Evolutionary conservation across 1,140 invertebrate species (phyloP), one percentile per base, ranked within the genome.

Genomic region (Chrysoperla carnea): DNA sequence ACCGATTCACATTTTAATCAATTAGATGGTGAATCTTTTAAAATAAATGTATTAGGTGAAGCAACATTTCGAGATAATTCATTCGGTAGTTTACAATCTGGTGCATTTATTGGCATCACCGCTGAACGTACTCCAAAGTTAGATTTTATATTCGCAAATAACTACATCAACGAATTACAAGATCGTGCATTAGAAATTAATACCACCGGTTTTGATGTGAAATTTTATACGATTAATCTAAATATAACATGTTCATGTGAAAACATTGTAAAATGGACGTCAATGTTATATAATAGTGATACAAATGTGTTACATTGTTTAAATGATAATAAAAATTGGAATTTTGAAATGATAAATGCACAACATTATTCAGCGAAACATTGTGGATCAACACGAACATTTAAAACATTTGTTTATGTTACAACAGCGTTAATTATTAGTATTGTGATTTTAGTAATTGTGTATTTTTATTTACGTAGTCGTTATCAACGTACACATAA

Each of bases 41-140:
- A 71, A 46, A 63, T 81, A 12, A 63, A 54, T 6, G 68, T 71
- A 0, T 60, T 62, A n/a, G 76, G 77, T 0, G 61, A 69, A 1
- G 71, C 81, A 2, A 65, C 72, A 4, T 70, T 84, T 38, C 69
- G 70, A 45, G 75, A 80, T 54, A 82, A 82, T 55, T 64, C 60
- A 6, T 69, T 84, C 38, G 60, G 56, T 0, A 61, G 59, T 8
- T 44, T 78, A 0, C 60, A 64, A 11, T 58, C 68, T 11, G 74
- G 73, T 2, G 73, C 77, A 11, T 78, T 81, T 47, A 52, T 66
- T 0, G 72, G 69, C 0, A 71, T 83, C 7, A 63, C 60, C 2
- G 9, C 64, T 69, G 0, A 68, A 73, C 39, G 50, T 54, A 7
- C 66, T 73, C 28, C 56, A 63, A 40, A 52, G 11, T 58, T 68